phyloP scores from a whole-genome alignment of 2,888 invertebrate species.

The Dorcus hopei region DNA sequence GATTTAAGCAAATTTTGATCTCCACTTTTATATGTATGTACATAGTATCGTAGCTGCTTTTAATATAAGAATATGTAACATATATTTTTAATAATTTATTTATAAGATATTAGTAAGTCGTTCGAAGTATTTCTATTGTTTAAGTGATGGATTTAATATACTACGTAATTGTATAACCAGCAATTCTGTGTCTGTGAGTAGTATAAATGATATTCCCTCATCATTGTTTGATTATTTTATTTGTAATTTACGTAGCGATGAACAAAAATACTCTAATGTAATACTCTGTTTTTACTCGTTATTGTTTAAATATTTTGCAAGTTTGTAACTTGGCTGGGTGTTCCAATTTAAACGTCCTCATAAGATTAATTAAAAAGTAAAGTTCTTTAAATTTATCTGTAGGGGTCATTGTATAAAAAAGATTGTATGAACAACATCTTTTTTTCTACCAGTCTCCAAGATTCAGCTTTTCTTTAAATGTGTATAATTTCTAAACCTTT shows the following conservation, averaged over 20 bases:
- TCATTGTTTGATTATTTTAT: background rate
- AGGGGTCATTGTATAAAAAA: no score
- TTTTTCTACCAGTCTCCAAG: no score
- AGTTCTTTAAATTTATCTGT: no score
- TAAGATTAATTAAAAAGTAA: no score
- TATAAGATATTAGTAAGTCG: conserved; percentile 10
- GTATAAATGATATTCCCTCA: background rate
- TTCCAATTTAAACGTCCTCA: no score
- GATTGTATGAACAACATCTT: no score
- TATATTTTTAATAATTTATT: conserved; percentile 18
- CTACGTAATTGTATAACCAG: background rate
- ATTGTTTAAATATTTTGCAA: no score
- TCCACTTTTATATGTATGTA: conserved; percentile 11
- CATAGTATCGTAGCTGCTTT: conserved; percentile 5
- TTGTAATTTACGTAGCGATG: background rate
- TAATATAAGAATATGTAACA: conserved; percentile 12
- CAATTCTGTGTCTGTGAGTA: background rate
- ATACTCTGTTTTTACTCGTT: background rate
- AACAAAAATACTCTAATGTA: background rate
- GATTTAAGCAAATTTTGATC: conserved; percentile 8
- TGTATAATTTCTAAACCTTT: no score
- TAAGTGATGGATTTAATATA: conserved; percentile 10
- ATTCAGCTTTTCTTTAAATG: no score
- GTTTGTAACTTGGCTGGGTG: no score
- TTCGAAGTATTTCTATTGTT: conserved; percentile 4